Evolutionary conservation across 1,140 invertebrate genomes (phyloP).

Genomic region (Pogonomyrmex barbatus): DNA sequence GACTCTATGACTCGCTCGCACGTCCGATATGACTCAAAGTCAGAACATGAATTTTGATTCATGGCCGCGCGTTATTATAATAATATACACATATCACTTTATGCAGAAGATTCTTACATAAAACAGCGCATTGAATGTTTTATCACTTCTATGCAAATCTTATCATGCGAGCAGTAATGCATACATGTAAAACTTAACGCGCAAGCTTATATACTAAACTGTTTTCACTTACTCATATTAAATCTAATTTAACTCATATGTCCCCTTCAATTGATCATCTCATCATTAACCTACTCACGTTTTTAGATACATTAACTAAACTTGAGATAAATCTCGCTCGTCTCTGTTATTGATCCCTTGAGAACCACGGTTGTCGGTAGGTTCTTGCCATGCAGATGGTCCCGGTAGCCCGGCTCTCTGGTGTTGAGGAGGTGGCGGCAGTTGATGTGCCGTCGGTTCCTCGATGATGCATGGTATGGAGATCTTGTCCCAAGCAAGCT

Average conservation of each 20-base stretch:
- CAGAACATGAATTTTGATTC: slow-evolving; percentile 75
- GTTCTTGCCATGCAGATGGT: slow-evolving; percentile 41
- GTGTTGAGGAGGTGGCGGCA: slow-evolving; percentile 46
- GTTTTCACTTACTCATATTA: slow-evolving; percentile 33
- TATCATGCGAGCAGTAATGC: slow-evolving; percentile 2
- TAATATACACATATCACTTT: slow-evolving; percentile 32
- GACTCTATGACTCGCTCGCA: slow-evolving; percentile 48
- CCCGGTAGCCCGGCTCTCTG: slow-evolving; percentile 48
- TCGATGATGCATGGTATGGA: slow-evolving; percentile 70
- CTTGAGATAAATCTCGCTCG: slow-evolving; percentile 56
- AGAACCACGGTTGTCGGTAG: slow-evolving; percentile 39
- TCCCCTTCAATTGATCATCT: slow-evolving; percentile 39
- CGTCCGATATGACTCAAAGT: slow-evolving; percentile 30
- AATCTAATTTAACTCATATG: slow-evolving; percentile 44
- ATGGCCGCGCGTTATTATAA: slow-evolving; percentile 55
- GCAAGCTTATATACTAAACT: slow-evolving; percentile 32
- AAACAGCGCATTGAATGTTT: slow-evolving; percentile 18
- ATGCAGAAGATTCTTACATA: slow-evolving; percentile 38
- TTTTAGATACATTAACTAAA: slow-evolving; percentile 68
- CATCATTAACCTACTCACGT: slow-evolving; percentile 37
- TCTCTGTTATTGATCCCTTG: slow-evolving; percentile 63
- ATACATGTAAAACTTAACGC: slow-evolving; percentile 44
- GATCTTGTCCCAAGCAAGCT: slow-evolving; percentile 77
- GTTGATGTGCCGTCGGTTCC: slow-evolving; percentile 28
- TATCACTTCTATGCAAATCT: slow-evolving; percentile 26